Base-by-base conservation (phyloP, 2,797 vertebrate species). In the Megalops cyprinoides region DNA sequence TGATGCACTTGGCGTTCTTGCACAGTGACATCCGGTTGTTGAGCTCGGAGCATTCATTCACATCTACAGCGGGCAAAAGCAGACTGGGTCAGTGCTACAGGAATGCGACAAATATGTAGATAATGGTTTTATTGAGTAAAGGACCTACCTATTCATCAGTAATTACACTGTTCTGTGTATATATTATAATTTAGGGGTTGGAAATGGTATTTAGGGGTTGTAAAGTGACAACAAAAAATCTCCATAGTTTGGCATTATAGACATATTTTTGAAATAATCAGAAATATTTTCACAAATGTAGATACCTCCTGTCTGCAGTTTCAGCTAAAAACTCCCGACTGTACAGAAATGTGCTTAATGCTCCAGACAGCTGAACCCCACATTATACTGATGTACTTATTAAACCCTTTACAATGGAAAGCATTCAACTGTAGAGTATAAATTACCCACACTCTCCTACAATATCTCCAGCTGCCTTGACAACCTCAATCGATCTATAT, bases 1-100 rank as follows among this genome's bases (percentile, higher is more conserved):
- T 99, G 87, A 98, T 96, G 92, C 98, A 99, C 76, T 96, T 96
- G 80, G 96, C 96, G 0, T 99, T 99, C 92, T 96, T 98, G 94
- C 98, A 99, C 86, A 99, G 93, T 1, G 96, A 97, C 98, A 99
- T 99, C 84, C 95, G 95, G 69, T 84, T 95, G 93, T 99, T 98
- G 82, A 99, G 90, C 88, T 99, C 98, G 0, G 87, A 95, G 71
- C 98, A 99, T 86, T 99, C 98, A 10, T 99, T 97, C 58, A 99
- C 97, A 88, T 99, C 98, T 99, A 93, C 48, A 88, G 77, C 4
- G 34, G 28, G 18, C 0, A 31, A 42, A 34, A 20, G 37, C 73
- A 34, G 37, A 79, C 60, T 20, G 37, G 14, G 39, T 62, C 39
- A 60, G 48, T 10, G 14, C 4, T 9, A 15, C 6, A 20, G 25